phyloP scores from a whole-genome alignment of 2,113 vertebrate species.

The Psilopogon haemacephalus region DNA sequence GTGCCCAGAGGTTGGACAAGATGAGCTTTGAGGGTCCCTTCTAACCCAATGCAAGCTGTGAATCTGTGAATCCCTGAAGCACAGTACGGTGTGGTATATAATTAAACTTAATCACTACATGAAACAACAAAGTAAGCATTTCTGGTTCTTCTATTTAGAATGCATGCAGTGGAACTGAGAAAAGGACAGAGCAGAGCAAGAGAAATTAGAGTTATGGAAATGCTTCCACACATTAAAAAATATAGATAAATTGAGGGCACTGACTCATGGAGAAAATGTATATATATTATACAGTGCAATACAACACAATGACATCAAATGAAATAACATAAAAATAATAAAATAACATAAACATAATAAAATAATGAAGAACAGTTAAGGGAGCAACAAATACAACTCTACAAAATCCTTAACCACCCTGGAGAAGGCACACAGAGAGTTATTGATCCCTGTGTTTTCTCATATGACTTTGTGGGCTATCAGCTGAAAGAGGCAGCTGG shows the following conservation, averaged over 20 bases:
- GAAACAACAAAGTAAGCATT: conserved; percentile 42
- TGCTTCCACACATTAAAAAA: background rate
- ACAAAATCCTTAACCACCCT: background rate
- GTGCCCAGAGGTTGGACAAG: background rate
- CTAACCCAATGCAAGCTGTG: too few species aligned
- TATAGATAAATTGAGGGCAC: background rate
- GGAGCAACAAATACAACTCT: background rate
- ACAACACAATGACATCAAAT: too few species aligned
- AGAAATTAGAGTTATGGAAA: background rate
- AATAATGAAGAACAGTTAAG: background rate
- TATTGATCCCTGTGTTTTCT: background rate
- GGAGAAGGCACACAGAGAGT: background rate
- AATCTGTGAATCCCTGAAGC: conserved; percentile 23
- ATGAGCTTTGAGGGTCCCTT: background rate
- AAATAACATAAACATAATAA: background rate
- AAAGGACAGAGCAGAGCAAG: background rate
- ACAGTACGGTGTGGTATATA: conserved; percentile 63
- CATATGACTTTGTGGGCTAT: background rate
- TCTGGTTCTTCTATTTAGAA: background rate
- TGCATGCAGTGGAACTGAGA: background rate
- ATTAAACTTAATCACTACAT: conserved; percentile 73
- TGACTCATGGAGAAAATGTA: background rate
- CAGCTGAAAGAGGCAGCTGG: background rate
- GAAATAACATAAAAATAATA: background rate
- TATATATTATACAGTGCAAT: background rate